A percentile compares a stretch with the other conserved stretches of the same genome.
These are phyloP conservation scores for Ariolimax columbianus DNA, from an alignment of 2,888 invertebrate species.

Conservation along the genomic window DNA sequence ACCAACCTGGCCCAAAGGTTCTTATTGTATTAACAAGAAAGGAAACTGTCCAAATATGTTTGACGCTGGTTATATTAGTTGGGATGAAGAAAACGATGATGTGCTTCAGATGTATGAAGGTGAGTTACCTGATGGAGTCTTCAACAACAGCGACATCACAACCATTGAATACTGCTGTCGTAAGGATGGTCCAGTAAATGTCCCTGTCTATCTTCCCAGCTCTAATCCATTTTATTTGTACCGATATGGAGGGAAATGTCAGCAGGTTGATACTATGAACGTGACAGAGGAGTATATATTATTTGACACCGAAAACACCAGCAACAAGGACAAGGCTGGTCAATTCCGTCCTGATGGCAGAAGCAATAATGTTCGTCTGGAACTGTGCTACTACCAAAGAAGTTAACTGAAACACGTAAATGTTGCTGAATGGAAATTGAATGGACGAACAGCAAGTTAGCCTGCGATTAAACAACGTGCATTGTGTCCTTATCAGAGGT, in stretches of 20 bases:
- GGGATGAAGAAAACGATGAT: conserved; percentile 3
- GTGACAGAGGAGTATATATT: conserved; percentile 20
- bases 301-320: conserved; percentile 38
- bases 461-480: neutral
- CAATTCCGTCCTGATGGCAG: neutral
- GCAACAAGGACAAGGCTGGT: neutral
- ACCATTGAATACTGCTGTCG: conserved; percentile 40
- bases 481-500: too few species aligned
- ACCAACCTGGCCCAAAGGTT: conserved; percentile 36
- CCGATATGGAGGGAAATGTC: conserved; percentile 32
- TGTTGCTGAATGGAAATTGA: too few species aligned
- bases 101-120: neutral
- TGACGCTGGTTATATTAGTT: neutral
- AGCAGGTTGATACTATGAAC: conserved; percentile 19
- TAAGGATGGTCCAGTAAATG: neutral
- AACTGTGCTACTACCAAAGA: conserved; percentile 27
- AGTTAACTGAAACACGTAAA: too few species aligned
- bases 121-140: neutral
- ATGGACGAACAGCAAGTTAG: too few species aligned
- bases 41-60: conserved; percentile 2
- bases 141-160: neutral
- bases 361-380: conserved; percentile 15
- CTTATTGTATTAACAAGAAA: conserved; percentile 41
- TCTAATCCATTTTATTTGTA: conserved; percentile 35
- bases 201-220: neutral